These are phyloP conservation scores for Greenwoodochromis staneri DNA, from an alignment of 2,113 vertebrate species.

Conservation along the genomic window DNA sequence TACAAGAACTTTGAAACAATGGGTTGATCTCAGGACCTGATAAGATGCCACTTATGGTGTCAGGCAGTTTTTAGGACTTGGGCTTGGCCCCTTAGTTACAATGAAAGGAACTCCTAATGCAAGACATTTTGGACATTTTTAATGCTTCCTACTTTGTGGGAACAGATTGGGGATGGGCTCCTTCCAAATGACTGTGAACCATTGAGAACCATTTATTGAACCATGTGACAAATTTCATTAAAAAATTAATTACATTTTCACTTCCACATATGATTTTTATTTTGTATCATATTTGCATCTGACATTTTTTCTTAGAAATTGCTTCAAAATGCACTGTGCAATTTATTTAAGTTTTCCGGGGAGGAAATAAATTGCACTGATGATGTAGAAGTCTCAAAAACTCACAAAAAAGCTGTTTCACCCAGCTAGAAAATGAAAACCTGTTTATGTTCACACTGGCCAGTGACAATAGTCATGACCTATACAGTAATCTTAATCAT, in stretches of 20 bases:
- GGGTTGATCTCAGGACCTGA: neutral
- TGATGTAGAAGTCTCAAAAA: neutral
- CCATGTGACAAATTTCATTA: neutral
- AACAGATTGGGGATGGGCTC: rapidly evolving
- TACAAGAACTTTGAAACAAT: neutral
- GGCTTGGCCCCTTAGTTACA: neutral
- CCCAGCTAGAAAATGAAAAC: neutral
- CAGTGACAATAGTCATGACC: neutral
- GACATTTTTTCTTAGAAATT: neutral
- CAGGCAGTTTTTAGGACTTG: neutral
- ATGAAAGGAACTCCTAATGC: neutral
- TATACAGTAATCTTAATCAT: neutral
- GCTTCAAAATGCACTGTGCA: neutral
- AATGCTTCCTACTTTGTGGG: neutral
- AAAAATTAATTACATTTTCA: rapidly evolving
- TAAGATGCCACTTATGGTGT: neutral
- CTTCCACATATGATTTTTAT: neutral
- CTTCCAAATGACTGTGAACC: neutral
- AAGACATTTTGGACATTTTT: neutral
- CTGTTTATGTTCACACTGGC: neutral
- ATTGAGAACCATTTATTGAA: neutral
- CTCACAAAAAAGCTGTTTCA: neutral
- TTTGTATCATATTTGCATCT: neutral
- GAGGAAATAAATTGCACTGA: neutral
- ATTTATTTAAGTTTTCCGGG: neutral